Evolutionary conservation across 2,113 vertebrate genomes (phyloP), one percentile per base, ranked within the genome.

Genomic region (Nesogale talazaci): DNA sequence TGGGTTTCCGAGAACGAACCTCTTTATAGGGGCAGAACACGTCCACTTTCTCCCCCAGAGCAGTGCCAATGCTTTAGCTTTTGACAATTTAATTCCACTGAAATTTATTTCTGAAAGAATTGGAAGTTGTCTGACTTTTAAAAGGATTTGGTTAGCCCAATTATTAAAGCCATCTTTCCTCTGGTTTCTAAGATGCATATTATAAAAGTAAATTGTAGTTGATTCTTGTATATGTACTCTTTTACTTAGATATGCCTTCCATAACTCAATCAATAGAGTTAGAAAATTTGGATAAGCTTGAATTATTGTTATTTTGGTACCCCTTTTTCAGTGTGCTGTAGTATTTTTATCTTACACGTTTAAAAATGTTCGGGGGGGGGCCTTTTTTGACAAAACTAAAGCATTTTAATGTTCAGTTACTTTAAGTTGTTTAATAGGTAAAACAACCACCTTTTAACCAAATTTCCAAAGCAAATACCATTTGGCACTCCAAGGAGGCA

Each of bases 371-470:
- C n/a, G n/a, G n/a, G n/a, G n/a, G n/a, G n/a, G n/a, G n/a, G n/a
- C n/a, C n/a, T 52, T 36, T 89, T 94, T 46, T 27, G 42, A 36
- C 75, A 79, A 36, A 61, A 78, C 69, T 72, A 83, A 14, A 67
- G 61, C 61, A 10, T 77, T 90, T 23, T 29, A 11, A 46, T 25
- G 52, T 88, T 77, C 40, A 36, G 34, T 56, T 83, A 11, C 87
- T 61, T 8, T 63, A 34, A 46, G 69, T 72, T 23, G 65, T 46
- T n/a, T 59, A 63, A 15, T 78, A 72, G 34, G 52, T 78, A 63
- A 78, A 88, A 31, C 40, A 42, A 22, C 56, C 89, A 91, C 14
- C 67, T 87, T 91, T 69, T 70, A 91, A 61, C 34, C 56, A 81
- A 81, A 42, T 57, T 34, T 90, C 19, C 42, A 52, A 63, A 83